These are phyloP conservation scores for Drosophila sucinea DNA, from an alignment of 1,140 invertebrate genomes.

Conservation along the genomic window DNA sequence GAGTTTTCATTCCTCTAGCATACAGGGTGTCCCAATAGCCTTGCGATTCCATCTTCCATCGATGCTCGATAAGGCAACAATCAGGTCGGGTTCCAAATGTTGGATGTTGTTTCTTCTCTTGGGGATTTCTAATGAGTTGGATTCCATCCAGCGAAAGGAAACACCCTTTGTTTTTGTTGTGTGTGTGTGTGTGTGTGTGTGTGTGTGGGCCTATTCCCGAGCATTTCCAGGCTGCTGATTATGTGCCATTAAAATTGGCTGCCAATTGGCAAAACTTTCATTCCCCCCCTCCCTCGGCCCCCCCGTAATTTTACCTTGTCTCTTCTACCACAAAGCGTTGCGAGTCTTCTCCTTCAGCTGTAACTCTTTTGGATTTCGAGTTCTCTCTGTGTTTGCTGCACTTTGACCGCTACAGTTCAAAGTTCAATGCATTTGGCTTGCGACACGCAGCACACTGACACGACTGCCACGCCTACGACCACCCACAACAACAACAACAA, in stretches of 20 bases:
- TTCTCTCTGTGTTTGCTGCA: conserved; percentile 24
- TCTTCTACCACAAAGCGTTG: not conserved
- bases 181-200: conserved; percentile 26
- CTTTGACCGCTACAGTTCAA: conserved; percentile 50
- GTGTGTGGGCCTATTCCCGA: conserved; percentile 2
- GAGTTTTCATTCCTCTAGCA: not conserved
- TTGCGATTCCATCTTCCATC: too few species aligned
- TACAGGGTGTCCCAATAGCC: conserved; percentile 1
- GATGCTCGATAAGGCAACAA: too few species aligned
- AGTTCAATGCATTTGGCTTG: conserved; percentile 62
- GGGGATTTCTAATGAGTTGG: too few species aligned
- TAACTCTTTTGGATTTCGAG: not conserved
- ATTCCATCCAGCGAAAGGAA: too few species aligned
- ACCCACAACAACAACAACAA: conserved; percentile 7
- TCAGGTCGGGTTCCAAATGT: too few species aligned
- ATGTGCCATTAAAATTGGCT: conserved; percentile 64
- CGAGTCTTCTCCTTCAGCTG: not conserved
- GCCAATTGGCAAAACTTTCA: conserved; percentile 58
- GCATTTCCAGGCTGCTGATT: conserved; percentile 32
- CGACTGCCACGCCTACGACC: not conserved
- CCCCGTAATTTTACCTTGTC: not conserved
- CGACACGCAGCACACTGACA: conserved; percentile 38
- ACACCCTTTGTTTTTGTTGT: conserved; percentile 15
- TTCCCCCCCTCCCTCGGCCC: not conserved
- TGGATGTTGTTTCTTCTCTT: too few species aligned